A percentile compares a stretch with the other conserved stretches of the same genome.
Evolutionary conservation across 2,113 vertebrate genomes (phyloP).

Genomic region (Aix galericulata): DNA sequence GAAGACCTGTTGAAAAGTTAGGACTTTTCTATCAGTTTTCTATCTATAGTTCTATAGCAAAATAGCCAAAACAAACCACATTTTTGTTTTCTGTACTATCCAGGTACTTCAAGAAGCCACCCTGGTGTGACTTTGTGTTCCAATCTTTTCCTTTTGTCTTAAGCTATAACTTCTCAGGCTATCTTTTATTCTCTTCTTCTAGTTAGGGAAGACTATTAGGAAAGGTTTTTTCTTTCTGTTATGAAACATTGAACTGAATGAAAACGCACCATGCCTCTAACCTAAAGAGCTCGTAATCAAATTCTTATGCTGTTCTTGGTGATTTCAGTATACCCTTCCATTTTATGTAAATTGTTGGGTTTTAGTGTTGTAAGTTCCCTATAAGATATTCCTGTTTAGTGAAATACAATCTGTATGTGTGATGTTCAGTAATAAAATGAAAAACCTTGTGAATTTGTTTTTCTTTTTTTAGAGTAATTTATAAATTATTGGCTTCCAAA

Average conservation of each 20-base stretch:
- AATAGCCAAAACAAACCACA: background rate
- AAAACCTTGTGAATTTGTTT: background rate
- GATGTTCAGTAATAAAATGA: background rate
- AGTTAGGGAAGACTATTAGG: background rate
- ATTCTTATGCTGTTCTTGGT: fast-evolving
- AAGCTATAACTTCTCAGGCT: background rate
- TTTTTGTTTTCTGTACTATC: background rate
- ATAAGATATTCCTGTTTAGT: background rate
- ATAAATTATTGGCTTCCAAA: constrained; percentile 94
- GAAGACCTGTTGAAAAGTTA: background rate
- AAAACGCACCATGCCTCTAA: background rate
- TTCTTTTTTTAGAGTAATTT: constrained; percentile 86
- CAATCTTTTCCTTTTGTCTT: background rate
- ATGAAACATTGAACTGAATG: background rate
- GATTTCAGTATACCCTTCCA: background rate
- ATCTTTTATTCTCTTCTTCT: background rate
- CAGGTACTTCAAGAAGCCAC: background rate
- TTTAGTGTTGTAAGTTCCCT: background rate
- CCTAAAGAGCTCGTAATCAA: background rate
- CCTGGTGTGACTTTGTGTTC: background rate
- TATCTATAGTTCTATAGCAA: background rate
- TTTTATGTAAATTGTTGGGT: background rate
- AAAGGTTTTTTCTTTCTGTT: background rate
- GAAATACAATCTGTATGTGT: background rate
- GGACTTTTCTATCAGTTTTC: background rate